These are phyloP conservation scores for Drosophila prolongata DNA, from an alignment of 2,888 invertebrate species.

Conservation along the genomic window DNA sequence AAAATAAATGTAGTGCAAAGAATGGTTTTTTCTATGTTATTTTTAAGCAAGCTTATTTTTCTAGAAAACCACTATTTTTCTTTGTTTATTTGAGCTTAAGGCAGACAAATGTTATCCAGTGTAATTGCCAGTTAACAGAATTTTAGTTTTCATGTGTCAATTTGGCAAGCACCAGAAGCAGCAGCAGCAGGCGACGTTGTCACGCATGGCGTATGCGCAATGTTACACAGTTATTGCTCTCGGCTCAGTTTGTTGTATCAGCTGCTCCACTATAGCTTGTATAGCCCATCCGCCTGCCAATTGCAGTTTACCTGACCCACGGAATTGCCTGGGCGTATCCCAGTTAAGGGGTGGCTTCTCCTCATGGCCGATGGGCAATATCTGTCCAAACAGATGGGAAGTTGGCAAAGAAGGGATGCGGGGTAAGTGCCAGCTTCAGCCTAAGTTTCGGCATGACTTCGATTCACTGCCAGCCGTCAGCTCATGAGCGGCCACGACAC, in stretches of 20 bases:
- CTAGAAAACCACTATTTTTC: no score
- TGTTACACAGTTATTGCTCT: slow-evolving; percentile 28
- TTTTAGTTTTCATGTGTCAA: slow-evolving; percentile 33
- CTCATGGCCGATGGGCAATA: slow-evolving; percentile 36
- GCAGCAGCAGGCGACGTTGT: slow-evolving; percentile 42
- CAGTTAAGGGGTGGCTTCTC: slow-evolving; percentile 26
- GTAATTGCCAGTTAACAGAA: slow-evolving; percentile 31
- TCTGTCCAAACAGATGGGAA: slow-evolving; percentile 15
- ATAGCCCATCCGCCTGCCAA: slow-evolving; percentile 53
- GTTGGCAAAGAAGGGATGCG: neutral
- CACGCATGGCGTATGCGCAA: slow-evolving; percentile 64
- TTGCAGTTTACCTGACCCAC: slow-evolving; percentile 61
- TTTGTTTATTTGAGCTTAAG: neutral
- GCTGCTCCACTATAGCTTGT: slow-evolving; percentile 30
- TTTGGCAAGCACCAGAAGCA: slow-evolving; percentile 22
- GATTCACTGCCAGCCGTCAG: slow-evolving; percentile 27
- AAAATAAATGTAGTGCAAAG: no score
- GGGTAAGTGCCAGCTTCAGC: neutral
- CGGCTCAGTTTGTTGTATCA: slow-evolving; percentile 22
- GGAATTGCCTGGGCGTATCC: slow-evolving; percentile 60
- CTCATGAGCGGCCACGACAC: slow-evolving; percentile 9
- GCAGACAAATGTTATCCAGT: neutral
- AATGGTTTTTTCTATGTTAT: no score
- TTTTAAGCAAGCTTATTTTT: no score
- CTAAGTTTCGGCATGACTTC: slow-evolving; percentile 26